Evolutionary conservation across 2,113 vertebrate species (phyloP).

Genomic region (Cettia cetti): DNA sequence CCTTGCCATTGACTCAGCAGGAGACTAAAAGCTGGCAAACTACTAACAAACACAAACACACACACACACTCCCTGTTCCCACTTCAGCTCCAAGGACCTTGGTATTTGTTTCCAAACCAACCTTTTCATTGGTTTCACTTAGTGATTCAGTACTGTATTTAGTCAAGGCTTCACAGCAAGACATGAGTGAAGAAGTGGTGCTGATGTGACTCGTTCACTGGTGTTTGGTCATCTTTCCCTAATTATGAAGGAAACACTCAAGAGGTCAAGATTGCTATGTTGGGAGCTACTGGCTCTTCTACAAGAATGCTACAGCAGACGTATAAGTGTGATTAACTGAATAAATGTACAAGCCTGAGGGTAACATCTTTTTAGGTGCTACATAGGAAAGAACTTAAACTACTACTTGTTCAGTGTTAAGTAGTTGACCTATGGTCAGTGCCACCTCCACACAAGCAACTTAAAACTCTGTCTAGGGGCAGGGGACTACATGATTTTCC

Average conservation of each 20-base stretch:
- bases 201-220: background rate
- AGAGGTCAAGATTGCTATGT: background rate
- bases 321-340: background rate
- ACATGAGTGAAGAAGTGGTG: background rate
- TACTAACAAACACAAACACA: too few relatives aligned
- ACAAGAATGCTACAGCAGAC: background rate
- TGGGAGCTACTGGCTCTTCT: background rate
- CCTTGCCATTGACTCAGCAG: background rate
- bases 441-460: background rate
- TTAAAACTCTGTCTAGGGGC: background rate
- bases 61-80: rapidly evolving
- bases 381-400: background rate
- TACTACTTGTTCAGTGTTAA: background rate
- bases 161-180: background rate
- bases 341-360: background rate
- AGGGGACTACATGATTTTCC: background rate
- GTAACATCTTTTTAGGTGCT: background rate
- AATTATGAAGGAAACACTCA: background rate
- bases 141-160: background rate
- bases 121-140: background rate
- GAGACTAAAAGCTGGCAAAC: background rate
- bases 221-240: rapidly evolving
- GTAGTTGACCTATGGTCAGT: background rate
- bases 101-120: background rate
- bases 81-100: background rate